phyloP scores from a whole-genome alignment of 2,113 vertebrate genomes.

The Podilymbus podiceps region DNA sequence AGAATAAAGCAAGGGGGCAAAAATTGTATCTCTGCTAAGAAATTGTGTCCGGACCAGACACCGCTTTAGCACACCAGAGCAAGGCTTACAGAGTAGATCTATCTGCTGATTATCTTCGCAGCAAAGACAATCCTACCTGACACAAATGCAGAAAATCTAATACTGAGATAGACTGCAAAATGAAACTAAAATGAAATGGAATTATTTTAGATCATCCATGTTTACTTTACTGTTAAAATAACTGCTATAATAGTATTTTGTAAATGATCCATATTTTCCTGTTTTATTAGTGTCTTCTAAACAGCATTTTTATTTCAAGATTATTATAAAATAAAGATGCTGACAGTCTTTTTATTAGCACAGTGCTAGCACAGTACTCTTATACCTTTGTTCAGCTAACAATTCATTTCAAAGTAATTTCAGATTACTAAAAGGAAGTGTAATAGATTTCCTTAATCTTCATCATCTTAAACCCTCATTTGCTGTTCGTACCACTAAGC shows the following conservation, averaged over 20 bases:
- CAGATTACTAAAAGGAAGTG: constrained; percentile 18
- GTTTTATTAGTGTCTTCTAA: constrained; percentile 40
- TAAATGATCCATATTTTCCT: not conserved
- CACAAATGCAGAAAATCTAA: constrained; percentile 19
- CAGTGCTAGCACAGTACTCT: not conserved
- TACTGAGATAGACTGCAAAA: not conserved
- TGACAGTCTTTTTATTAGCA: constrained; percentile 49
- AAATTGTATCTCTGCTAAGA: not conserved
- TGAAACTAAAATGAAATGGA: not conserved
- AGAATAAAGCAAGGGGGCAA: not conserved
- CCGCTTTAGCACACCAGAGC: not conserved
- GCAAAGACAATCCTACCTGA: constrained; percentile 10
- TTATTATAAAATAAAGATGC: constrained; percentile 42
- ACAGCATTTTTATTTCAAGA: constrained; percentile 41
- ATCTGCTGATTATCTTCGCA: not conserved
- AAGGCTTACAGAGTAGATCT: not conserved
- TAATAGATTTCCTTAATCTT: constrained; percentile 52
- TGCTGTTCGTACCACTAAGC: not conserved
- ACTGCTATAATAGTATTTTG: not conserved
- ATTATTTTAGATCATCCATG: not conserved
- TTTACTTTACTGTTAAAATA: not conserved
- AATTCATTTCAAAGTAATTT: constrained; percentile 46
- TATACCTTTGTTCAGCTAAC: constrained; percentile 31
- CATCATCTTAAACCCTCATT: not conserved
- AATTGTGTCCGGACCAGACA: not conserved